These are phyloP conservation scores for Lepeophtheirus nordmannii DNA, from an alignment of 2,888 invertebrate species.

Conservation along the genomic window DNA sequence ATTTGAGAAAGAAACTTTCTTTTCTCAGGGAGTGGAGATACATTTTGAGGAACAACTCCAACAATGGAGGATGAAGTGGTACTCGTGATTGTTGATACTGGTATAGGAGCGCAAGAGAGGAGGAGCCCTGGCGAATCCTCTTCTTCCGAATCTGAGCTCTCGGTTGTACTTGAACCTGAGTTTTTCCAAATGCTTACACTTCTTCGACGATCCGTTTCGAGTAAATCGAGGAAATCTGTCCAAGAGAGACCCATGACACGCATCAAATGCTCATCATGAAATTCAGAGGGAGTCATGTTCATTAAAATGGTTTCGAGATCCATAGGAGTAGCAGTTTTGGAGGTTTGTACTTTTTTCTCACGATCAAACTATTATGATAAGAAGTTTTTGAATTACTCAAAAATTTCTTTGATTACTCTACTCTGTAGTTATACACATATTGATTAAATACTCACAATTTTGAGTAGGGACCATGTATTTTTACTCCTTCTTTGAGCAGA, in stretches of 20 bases:
- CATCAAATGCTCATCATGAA: constrained; percentile 40
- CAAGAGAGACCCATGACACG: constrained; percentile 39
- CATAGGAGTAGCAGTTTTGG: not conserved
- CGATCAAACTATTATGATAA: constrained; percentile 38
- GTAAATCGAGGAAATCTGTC: constrained; percentile 36
- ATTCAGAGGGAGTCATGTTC: constrained; percentile 39
- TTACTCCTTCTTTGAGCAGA: constrained; percentile 33
- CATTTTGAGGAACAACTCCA: constrained; percentile 20
- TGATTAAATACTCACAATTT: constrained; percentile 24
- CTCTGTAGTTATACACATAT: too few relatives aligned
- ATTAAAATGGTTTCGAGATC: constrained; percentile 39
- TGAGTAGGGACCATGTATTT: constrained; percentile 37
- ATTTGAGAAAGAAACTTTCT: constrained; percentile 26
- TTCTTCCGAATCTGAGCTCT: not conserved
- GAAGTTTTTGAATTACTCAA: constrained; percentile 31
- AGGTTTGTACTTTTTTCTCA: constrained; percentile 38
- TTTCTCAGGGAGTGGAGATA: not conserved
- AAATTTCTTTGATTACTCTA: too few relatives aligned
- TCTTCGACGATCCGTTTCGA: constrained; percentile 41
- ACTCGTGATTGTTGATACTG: not conserved
- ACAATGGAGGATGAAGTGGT: too few relatives aligned
- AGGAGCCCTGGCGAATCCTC: constrained; percentile 21
- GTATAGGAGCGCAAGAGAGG: constrained; percentile 23
- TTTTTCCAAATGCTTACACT: constrained; percentile 11
- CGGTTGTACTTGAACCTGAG: not conserved